Base-by-base conservation (phyloP, 2,888 invertebrate species). In the Elmis aenea region DNA sequence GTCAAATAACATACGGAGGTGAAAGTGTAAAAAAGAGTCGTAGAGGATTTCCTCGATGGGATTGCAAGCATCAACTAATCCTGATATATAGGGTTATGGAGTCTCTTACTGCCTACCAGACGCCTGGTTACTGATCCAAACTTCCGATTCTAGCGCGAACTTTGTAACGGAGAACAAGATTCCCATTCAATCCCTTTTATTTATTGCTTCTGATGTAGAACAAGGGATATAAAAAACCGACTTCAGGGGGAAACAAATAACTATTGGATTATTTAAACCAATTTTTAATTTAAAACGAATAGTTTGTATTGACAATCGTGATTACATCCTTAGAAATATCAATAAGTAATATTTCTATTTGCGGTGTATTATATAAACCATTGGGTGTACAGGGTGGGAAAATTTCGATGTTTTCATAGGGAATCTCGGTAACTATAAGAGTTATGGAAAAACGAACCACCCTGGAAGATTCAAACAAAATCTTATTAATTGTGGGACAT, bases 21-120 rank as follows among this genome's bases (percentile, higher is more conserved):
- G 26, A 10, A 31, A 12, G 26, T 31, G 26, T 31, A 27, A 26
- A 26, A 36, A 36, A 30, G 26, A 9, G 27, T 27, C 32, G 32
- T 15, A 30, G 27, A 8, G 27, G 31, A 32, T 32, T 13, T 16
- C 23, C 12, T 21, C 24, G 14, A 32, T 14, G 11, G 30, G 31
- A 16, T 27, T 23, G 15, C 27, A 27, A 26, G 26, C 31, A 30
- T 30, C 29, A 26, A 10, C 30, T 36, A 36, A 36, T 36, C 36
- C 36, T 36, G 25, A 36, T 36, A 36, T 36, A 36, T 36, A 30
- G 24, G 20, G 20, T 29, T 24, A 18, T 30, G 30, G 23, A 26
- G 30, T 16, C 26, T 31, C 15, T n/a, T n/a, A 14, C 18, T 11
- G 25, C 14, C 20, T 36, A 21, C 20, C 15, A 20, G 8, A 16